phyloP scores from a whole-genome alignment of 2,888 invertebrate species.

The Cistogaster globosa region DNA sequence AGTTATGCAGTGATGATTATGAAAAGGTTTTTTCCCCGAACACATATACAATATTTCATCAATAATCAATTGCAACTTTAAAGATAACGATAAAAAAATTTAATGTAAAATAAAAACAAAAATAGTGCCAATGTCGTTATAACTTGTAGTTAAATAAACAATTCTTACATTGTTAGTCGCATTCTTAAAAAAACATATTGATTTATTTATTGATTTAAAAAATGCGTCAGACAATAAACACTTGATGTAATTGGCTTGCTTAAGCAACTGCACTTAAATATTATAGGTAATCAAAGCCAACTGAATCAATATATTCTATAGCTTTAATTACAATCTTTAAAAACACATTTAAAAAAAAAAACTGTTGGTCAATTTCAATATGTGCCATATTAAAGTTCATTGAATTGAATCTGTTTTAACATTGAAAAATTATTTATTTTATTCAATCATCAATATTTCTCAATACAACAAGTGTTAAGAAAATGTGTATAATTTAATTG shows the following conservation, averaged over 20 bases:
- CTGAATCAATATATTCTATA: neutral
- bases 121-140: constrained; percentile 45
- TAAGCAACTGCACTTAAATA: neutral
- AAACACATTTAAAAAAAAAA: neutral
- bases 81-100: neutral
- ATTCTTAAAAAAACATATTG: neutral
- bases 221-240: neutral
- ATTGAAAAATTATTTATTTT: neutral
- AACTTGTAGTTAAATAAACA: constrained; percentile 24
- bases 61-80: neutral
- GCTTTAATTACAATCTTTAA: neutral
- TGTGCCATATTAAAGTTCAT: neutral
- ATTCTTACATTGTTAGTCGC: neutral
- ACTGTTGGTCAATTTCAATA: neutral
- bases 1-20: no score
- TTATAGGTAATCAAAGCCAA: constrained; percentile 3
- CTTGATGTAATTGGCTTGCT: neutral
- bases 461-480: no score
- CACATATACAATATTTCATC: neutral
- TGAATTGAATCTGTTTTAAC: neutral
- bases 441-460: neutral
- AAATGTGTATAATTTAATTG: no score
- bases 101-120: neutral
- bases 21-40: no score
- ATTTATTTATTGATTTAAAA: no score